Percentiles rank a stretch among this genome's conserved stretches.
phyloP scores from a whole-genome alignment of 2,797 vertebrate genomes.

The Arctocebus calabarensis region DNA sequence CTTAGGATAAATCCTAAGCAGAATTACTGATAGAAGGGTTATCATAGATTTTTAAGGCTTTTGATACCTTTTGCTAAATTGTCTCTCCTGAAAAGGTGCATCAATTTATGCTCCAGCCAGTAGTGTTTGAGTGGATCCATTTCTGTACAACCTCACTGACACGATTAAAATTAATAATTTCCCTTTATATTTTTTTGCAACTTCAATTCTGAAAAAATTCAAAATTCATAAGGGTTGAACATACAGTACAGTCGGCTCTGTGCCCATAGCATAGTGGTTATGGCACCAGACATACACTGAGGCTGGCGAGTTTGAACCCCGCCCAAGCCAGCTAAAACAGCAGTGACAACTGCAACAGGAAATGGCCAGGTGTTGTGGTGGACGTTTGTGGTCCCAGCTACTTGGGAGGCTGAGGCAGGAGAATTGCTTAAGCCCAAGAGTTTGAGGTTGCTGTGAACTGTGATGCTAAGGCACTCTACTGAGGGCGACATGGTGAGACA shows the following conservation, averaged over 20 bases:
- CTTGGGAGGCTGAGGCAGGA: no score
- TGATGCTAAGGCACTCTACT: no score
- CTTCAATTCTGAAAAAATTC: constrained; percentile 53
- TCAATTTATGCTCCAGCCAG: constrained; percentile 6
- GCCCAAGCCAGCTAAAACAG: no score
- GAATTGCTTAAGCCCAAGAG: no score
- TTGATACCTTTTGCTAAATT: constrained; percentile 37
- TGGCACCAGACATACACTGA: no score
- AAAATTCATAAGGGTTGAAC: constrained; percentile 44
- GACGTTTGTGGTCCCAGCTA: no score
- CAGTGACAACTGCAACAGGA: no score
- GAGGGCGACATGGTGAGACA: no score
- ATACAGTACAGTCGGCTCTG: not conserved
- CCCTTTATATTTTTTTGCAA: not conserved
- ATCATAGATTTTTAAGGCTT: constrained; percentile 27
- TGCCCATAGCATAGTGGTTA: no score
- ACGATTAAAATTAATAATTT: not conserved
- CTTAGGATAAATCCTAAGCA: constrained; percentile 47
- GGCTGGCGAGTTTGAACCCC: no score
- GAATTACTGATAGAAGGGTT: constrained; percentile 43
- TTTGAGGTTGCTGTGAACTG: no score
- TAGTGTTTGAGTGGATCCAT: constrained; percentile 10
- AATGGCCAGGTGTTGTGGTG: no score
- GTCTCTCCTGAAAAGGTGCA: constrained; percentile 17
- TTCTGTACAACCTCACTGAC: not conserved